phyloP scores from a whole-genome alignment of 2,113 vertebrate genomes.

The Rhinolophus sinicus region DNA sequence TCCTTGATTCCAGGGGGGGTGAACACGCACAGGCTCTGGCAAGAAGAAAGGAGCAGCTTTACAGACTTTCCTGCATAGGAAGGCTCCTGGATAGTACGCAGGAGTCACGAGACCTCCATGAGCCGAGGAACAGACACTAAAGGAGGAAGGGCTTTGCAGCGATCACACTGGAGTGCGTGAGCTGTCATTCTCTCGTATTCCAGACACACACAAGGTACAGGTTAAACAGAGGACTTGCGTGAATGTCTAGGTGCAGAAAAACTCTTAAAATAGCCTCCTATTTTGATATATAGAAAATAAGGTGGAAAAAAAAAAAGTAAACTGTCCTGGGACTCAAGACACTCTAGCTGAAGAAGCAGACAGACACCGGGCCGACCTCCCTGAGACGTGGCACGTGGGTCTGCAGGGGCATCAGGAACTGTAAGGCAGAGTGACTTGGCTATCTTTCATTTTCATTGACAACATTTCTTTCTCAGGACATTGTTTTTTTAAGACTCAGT shows the following conservation, averaged over 20 bases:
- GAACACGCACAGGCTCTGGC: conserved; percentile 96
- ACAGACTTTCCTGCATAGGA: rapidly evolving
- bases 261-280: background rate
- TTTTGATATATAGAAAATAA: background rate
- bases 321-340: background rate
- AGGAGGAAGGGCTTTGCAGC: rapidly evolving
- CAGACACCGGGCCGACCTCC: rapidly evolving
- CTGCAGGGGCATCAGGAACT: background rate
- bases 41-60: conserved; percentile 45
- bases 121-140: rapidly evolving
- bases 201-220: background rate
- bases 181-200: rapidly evolving
- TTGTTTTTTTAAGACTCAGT: background rate
- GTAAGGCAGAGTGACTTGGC: rapidly evolving
- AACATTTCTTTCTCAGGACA: background rate
- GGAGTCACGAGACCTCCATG: rapidly evolving
- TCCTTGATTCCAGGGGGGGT: conserved; percentile 94
- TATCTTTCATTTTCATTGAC: background rate
- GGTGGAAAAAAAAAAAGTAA: background rate
- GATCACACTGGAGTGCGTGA: background rate
- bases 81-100: too few species aligned
- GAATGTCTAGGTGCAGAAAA: rapidly evolving
- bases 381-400: rapidly evolving
- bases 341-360: background rate
- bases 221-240: rapidly evolving